These are phyloP conservation scores for Cantharis lateralis DNA, from an alignment of 2,888 invertebrate genomes.

Conservation along the genomic window DNA sequence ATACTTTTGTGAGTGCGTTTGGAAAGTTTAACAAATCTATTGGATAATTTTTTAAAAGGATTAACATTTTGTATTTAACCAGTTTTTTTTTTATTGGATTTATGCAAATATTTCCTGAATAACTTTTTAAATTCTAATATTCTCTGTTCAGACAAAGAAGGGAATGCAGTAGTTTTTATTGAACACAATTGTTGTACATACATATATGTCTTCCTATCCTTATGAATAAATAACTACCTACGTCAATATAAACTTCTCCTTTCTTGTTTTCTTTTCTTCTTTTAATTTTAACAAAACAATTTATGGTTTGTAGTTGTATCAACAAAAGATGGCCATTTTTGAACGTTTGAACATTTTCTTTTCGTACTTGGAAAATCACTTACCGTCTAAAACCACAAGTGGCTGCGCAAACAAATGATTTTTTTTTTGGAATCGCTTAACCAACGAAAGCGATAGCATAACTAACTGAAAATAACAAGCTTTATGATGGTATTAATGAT, in stretches of 20 bases:
- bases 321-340: background rate
- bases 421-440: background rate
- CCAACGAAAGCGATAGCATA: background rate
- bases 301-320: background rate
- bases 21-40: background rate
- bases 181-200: background rate
- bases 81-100: background rate
- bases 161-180: background rate
- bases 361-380: no score
- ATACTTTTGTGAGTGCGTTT: no score
- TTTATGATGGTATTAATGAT: constrained; percentile 7
- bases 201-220: background rate
- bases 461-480: constrained; percentile 3
- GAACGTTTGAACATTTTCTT: no score
- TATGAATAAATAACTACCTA: background rate
- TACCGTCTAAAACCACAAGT: no score
- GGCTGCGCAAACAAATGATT: background rate
- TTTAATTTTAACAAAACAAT: background rate
- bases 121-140: background rate
- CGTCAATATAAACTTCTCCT: background rate
- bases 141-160: background rate
- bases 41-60: background rate
- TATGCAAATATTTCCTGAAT: background rate
- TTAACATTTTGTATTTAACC: background rate
- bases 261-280: background rate